Percentiles rank a stretch among this genome's conserved stretches.
Conservation (phyloP, 1,140 invertebrate genomes). For the Drosophila gunungcola region DNA sequence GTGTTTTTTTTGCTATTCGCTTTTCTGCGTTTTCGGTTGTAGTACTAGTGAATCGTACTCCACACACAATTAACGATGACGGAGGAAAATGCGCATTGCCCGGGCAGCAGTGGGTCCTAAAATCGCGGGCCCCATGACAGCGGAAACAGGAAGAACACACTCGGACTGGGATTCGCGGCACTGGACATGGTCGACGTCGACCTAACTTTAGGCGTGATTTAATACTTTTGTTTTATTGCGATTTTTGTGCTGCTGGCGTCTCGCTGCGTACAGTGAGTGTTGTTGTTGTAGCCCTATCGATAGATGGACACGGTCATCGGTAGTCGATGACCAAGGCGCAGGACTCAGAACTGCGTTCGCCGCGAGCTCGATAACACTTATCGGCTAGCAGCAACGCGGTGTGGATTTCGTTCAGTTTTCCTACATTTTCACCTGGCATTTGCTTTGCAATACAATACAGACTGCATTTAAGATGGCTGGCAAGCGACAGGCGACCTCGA, state of each 20-base stretch:
- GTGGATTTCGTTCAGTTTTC: conserved; percentile 18
- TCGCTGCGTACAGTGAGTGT: conserved; percentile 51
- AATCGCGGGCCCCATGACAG: conserved; percentile 33
- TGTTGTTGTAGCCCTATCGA: conserved; percentile 43
- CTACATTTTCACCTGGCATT: conserved; percentile 24
- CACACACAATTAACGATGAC: conserved; percentile 67
- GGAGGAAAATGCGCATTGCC: conserved; percentile 62
- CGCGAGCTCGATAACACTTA: not conserved
- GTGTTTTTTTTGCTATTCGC: conserved; percentile 16
- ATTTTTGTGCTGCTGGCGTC: conserved; percentile 78
- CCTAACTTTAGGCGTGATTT: conserved; percentile 28
- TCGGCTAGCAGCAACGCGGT: conserved; percentile 26
- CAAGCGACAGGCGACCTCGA: conserved; percentile 91
- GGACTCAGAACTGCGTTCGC: conserved; percentile 6
- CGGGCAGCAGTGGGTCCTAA: conserved; percentile 22
- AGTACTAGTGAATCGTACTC: conserved; percentile 25
- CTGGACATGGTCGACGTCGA: conserved; percentile 22
- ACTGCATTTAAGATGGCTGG: conserved; percentile 87
- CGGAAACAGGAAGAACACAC: conserved; percentile 5
- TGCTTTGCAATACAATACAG: conserved; percentile 11
- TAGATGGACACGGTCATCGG: not conserved
- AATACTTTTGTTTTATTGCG: conserved; percentile 68
- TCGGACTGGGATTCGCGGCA: conserved; percentile 21
- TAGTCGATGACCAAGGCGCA: not conserved
- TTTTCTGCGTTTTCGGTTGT: conserved; percentile 15